Base-by-base conservation (phyloP, 64 coral and sea anemone genomes). In the Pocillopora damicornis region DNA sequence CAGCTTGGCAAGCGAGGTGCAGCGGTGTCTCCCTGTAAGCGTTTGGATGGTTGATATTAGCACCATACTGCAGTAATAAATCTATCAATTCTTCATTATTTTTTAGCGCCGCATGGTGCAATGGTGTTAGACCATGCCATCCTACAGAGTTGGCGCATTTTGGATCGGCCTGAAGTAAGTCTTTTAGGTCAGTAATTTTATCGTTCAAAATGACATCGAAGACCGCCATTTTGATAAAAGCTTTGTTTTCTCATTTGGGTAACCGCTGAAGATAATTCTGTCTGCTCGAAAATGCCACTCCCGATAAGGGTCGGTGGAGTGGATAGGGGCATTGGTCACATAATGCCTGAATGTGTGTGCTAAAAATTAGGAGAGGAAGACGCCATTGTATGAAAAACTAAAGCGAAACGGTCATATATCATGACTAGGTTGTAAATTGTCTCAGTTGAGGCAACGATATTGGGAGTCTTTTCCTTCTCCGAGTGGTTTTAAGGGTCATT, bases 111-210 rank as follows among this genome's bases (percentile, higher is more conserved):
- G 93, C 90, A 38, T 91, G 93, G 65, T 99, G 97, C 23, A 99
- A 69, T 37, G 93, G 93, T 57, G 97, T 95, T 25, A 99, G 77
- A 0, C 97, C 97, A 83, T 99, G 97, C 97, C 97, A 99, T 22
- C 92, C 88, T 61, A 90, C 77, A 34, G 76, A 73, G 23, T 93
- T 89, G n/a, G 89, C 88, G 25, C 87, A 90, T 38, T 83, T 89
- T 35, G 88, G 84, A 60, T 96, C 77, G 13, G 73, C 66, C 37
- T 86, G 75, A 68, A 96, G 64, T 60, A 96, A 76, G 12, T 79
- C 74, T 75, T 90, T 83, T 16, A 91, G 84, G 76, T 93, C 88
- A 25, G 74, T 30, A 36, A 93, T 45, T 59, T 96, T 92, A 80
- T 78, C 88, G 72, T 88, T 75, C 15, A 73, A 17, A 62, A 96